phyloP scores from a whole-genome alignment of 2,797 vertebrate genomes.

The Tapirus indicus region DNA sequence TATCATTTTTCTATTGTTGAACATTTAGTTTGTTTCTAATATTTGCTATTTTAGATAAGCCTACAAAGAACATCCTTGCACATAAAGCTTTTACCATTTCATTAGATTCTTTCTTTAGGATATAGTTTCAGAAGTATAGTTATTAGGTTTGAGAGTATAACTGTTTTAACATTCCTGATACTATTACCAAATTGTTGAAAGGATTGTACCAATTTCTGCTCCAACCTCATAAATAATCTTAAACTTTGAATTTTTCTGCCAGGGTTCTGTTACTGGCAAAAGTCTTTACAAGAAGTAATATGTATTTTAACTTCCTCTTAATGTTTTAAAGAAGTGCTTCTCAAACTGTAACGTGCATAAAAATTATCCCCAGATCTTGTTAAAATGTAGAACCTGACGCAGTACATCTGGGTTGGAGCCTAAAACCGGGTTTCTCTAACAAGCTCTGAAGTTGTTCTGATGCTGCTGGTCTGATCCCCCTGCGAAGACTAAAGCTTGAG shows the following conservation, averaged over 20 bases:
- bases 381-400: background rate
- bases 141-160: background rate
- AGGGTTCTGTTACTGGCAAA: background rate
- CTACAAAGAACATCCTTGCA: background rate
- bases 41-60: constrained; percentile 19
- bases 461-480: background rate
- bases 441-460: background rate
- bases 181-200: background rate
- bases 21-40: background rate
- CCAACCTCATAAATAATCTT: background rate
- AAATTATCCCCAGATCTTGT: background rate
- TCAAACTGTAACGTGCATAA: background rate
- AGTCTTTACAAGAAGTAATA: background rate
- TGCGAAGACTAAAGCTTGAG: background rate
- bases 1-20: background rate
- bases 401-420: background rate
- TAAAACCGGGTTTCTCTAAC: background rate
- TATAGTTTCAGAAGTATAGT: background rate
- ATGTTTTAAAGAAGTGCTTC: constrained; percentile 3
- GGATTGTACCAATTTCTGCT: background rate
- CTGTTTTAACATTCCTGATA: background rate
- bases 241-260: constrained; percentile 44
- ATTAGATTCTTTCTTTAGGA: background rate
- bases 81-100: background rate
- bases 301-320: background rate